Percentiles rank a stretch among this genome's conserved stretches.
Evolutionary conservation across 2,113 vertebrate genomes (phyloP).

Genomic region (Bambusicola thoracicus): DNA sequence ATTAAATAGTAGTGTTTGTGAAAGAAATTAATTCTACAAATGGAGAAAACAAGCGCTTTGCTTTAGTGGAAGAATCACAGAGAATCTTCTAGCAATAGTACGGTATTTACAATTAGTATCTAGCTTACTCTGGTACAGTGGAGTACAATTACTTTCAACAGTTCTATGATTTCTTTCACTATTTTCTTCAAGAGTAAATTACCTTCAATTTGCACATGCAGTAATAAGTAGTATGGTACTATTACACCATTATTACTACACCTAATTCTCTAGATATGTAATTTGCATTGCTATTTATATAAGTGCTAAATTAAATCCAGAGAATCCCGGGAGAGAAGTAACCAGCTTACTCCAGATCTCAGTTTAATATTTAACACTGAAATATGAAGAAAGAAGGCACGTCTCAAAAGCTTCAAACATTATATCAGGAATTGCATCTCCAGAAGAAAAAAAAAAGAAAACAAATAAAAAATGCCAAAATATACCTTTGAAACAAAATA

Average conservation of each 20-base stretch:
- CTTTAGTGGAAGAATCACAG: not conserved
- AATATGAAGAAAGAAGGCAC: not conserved
- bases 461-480: not conserved
- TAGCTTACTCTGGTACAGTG: not conserved
- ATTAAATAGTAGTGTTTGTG: not conserved
- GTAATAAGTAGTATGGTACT: not conserved
- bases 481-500: not conserved
- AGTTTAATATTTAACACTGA: not conserved
- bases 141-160: not conserved
- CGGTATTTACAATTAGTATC: constrained; percentile 4
- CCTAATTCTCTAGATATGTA: constrained; percentile 15
- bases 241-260: constrained; percentile 36
- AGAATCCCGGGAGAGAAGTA: not conserved
- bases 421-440: not conserved
- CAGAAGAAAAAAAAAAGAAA: not conserved
- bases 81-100: not conserved
- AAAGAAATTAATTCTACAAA: not conserved
- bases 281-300: constrained; percentile 43
- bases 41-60: not conserved
- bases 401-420: not conserved
- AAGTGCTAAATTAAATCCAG: constrained; percentile 31
- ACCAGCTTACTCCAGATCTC: not conserved
- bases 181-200: constrained; percentile 43
- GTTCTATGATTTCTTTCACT: constrained; percentile 6
- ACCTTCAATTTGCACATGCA: constrained; percentile 45